Conservation (phyloP, 92 coral and sea anemone genomes). For the Epizoanthus scotinus region DNA sequence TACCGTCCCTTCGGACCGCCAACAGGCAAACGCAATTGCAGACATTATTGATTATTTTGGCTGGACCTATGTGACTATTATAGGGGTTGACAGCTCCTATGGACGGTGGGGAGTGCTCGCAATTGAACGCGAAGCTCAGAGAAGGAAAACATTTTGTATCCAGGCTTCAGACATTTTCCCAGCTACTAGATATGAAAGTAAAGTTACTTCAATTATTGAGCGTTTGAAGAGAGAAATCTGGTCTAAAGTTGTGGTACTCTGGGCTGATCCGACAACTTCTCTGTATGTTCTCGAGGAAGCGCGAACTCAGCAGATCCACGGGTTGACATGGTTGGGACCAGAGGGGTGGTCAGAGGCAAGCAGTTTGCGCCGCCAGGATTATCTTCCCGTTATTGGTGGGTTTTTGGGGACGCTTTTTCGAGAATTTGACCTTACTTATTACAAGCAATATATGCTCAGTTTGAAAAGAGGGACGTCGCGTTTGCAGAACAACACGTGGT, state of each 20-base stretch:
- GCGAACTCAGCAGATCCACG: slow-evolving; percentile 33
- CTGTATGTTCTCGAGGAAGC: slow-evolving; percentile 60
- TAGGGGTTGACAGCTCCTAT: slow-evolving; percentile 78
- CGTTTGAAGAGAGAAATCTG: slow-evolving; percentile 54
- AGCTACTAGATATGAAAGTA: slow-evolving; percentile 52
- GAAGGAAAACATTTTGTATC: slow-evolving; percentile 72
- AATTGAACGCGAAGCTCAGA: slow-evolving; percentile 70
- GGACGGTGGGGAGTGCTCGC: slow-evolving; percentile 72
- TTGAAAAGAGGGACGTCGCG: slow-evolving; percentile 36
- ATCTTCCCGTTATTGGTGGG: slow-evolving; percentile 55
- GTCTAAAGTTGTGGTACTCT: slow-evolving; percentile 66
- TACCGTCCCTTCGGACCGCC: slow-evolving; percentile 83
- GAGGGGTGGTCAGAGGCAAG: slow-evolving; percentile 77
- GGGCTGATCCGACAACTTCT: slow-evolving; percentile 65
- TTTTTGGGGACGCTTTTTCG: slow-evolving; percentile 65
- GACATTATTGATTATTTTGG: slow-evolving; percentile 79
- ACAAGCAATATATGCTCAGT: slow-evolving; percentile 37
- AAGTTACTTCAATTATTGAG: slow-evolving; percentile 54
- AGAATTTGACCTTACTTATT: slow-evolving; percentile 51
- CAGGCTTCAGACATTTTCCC: slow-evolving; percentile 61
- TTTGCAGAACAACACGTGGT: slow-evolving; percentile 42
- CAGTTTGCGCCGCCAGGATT: slow-evolving; percentile 52
- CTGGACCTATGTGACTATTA: slow-evolving; percentile 79
- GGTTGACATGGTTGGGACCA: slow-evolving; percentile 79
- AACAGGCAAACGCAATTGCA: slow-evolving; percentile 77